phyloP scores from a whole-genome alignment of 2,888 invertebrate species.

The Eupithecia subumbrata region DNA sequence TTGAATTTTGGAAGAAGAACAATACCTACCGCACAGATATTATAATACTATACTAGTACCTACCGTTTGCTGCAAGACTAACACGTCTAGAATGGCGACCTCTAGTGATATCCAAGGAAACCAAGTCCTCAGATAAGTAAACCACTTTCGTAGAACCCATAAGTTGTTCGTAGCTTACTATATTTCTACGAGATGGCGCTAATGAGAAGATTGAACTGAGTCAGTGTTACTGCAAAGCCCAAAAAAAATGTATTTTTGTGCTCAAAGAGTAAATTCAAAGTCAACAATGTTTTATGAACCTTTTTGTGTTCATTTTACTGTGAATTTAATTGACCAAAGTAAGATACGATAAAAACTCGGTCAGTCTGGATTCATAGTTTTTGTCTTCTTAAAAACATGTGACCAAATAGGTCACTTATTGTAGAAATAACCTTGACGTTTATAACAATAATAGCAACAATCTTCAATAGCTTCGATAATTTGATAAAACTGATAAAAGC shows the following conservation, averaged over 20 bases:
- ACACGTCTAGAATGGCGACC: background rate
- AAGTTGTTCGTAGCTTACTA: background rate
- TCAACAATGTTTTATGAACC: background rate
- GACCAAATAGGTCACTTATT: background rate
- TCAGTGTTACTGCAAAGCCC: background rate
- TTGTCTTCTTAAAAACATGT: background rate
- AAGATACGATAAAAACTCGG: background rate
- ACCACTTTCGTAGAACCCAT: background rate
- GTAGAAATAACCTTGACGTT: slow-evolving; percentile 18
- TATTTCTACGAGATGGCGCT: background rate
- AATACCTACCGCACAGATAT: too few relatives aligned
- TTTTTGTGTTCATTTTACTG: background rate
- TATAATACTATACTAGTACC: too few relatives aligned
- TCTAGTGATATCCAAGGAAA: background rate
- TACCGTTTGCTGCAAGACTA: background rate
- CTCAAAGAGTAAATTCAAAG: background rate
- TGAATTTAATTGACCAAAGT: too few relatives aligned
- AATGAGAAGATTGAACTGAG: background rate
- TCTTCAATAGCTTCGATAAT: background rate
- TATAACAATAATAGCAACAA: slow-evolving; percentile 4
- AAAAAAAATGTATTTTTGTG: background rate
- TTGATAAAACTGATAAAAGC: slow-evolving; percentile 25
- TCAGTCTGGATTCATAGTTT: background rate
- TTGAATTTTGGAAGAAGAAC: too few relatives aligned
- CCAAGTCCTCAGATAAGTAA: background rate